A percentile compares a stretch with the other conserved stretches of the same genome.
phyloP scores from a whole-genome alignment of 2,888 invertebrate genomes.

The Lissocephala sabroskyi region DNA sequence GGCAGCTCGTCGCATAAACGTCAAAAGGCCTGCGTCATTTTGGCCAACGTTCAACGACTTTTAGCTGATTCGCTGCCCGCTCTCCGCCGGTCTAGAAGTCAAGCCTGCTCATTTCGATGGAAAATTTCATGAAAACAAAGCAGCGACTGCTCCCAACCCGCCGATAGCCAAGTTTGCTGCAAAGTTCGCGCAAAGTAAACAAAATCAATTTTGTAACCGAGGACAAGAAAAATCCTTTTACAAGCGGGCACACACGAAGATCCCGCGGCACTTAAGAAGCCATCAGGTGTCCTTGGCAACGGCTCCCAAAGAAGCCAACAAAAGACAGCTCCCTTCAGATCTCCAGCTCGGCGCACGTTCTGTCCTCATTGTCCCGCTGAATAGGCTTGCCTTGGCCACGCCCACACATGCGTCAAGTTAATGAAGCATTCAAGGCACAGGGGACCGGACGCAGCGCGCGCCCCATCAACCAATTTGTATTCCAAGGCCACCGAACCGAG shows the following conservation, averaged over 20 bases:
- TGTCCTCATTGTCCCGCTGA: too few species aligned
- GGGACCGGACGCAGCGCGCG: conserved; percentile 6
- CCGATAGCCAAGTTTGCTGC: not conserved
- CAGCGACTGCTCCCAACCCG: conserved; percentile 18
- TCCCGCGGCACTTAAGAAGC: conserved; percentile 42
- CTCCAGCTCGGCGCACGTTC: too few species aligned
- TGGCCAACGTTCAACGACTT: conserved; percentile 53
- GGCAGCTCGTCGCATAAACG: conserved; percentile 33
- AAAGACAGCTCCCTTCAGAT: not conserved
- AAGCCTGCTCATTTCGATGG: conserved; percentile 55
- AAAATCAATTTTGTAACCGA: conserved; percentile 1
- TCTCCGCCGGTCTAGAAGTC: conserved; percentile 34
- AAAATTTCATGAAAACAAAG: conserved; percentile 41
- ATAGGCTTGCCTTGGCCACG: not conserved
- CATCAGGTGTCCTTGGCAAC: too few species aligned
- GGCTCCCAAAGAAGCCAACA: conserved; percentile 2
- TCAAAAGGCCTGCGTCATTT: conserved; percentile 36
- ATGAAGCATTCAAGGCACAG: conserved; percentile 42
- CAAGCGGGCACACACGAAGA: conserved; percentile 30
- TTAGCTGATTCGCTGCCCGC: conserved; percentile 48
- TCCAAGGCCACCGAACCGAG: too few species aligned
- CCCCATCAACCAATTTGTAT: too few species aligned
- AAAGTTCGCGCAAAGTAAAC: not conserved
- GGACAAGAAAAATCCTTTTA: not conserved
- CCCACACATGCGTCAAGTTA: conserved; percentile 21